phyloP scores from a whole-genome alignment of 2,113 vertebrate species.

The Trichechus manatus region DNA sequence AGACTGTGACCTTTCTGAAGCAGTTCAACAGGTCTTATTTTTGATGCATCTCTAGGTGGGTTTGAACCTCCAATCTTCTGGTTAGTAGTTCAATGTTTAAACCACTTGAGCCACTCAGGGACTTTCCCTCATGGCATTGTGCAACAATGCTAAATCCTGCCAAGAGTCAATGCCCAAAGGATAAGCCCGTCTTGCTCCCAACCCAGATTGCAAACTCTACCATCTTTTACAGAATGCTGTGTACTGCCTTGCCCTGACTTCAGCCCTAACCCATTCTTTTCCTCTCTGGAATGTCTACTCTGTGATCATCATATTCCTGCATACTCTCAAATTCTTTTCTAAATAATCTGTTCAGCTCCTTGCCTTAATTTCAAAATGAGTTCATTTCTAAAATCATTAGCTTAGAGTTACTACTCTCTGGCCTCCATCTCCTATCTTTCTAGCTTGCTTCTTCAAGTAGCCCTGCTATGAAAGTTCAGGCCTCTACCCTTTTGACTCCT shows the following conservation, averaged over 20 bases:
- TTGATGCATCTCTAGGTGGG: background rate
- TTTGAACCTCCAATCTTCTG: background rate
- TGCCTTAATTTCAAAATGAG: conserved; percentile 20
- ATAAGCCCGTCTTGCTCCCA: background rate
- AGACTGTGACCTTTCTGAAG: background rate
- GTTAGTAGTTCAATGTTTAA: background rate
- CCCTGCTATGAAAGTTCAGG: background rate
- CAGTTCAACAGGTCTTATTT: background rate
- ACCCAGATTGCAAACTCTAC: background rate
- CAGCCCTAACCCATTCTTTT: background rate
- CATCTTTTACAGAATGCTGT: background rate
- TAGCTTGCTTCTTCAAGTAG: background rate
- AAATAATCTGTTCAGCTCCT: background rate
- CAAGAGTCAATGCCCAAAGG: background rate
- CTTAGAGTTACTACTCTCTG: background rate
- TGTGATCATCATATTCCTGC: background rate
- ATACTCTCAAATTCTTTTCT: background rate
- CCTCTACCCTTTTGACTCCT: background rate
- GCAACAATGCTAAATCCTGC: background rate
- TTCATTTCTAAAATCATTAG: background rate
- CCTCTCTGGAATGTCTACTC: background rate
- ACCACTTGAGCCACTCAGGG: background rate
- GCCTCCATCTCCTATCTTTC: background rate
- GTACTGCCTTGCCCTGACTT: background rate
- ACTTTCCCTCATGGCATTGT: background rate